A percentile compares a stretch with the other conserved stretches of the same genome.
phyloP scores from a whole-genome alignment of 2,888 invertebrate genomes.

The Petrolisthes cinctipes region DNA sequence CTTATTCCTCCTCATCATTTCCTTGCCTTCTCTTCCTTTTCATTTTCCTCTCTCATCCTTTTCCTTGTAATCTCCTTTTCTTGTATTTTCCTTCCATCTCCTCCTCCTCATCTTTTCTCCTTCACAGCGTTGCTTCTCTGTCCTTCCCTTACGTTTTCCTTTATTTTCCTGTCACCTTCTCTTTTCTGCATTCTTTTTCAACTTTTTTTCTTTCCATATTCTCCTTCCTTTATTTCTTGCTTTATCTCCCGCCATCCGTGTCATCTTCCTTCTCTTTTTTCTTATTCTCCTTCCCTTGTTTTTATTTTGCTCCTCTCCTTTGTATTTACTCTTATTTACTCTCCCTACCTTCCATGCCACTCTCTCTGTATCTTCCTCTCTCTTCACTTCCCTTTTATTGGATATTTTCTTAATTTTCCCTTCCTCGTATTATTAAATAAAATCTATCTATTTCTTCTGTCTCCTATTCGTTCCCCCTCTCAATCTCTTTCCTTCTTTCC shows the following conservation, averaged over 20 bases:
- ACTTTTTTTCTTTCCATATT: not conserved
- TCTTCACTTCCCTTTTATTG: not conserved
- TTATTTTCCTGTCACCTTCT: not conserved
- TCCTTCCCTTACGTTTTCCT: not conserved
- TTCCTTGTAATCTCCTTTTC: not conserved
- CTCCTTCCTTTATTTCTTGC: not conserved
- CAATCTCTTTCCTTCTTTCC: not conserved
- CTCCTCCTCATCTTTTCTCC: not conserved
- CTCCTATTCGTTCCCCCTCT: not conserved
- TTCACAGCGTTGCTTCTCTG: not conserved
- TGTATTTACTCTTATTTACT: not conserved
- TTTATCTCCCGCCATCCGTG: not conserved
- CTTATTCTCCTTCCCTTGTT: not conserved
- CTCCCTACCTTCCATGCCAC: not conserved
- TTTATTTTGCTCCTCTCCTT: not conserved
- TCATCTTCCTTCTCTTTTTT: not conserved
- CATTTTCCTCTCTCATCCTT: not conserved
- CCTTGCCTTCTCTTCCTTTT: not conserved
- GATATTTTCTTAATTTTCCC: not conserved
- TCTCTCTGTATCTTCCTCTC: not conserved
- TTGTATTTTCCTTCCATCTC: not conserved
- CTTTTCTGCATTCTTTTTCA: not conserved
- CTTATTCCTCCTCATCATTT: not conserved
- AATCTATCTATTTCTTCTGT: not conserved
- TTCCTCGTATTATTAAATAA: not conserved